Base-by-base conservation (phyloP, 2,797 vertebrate genomes). In the Betta splendens region DNA sequence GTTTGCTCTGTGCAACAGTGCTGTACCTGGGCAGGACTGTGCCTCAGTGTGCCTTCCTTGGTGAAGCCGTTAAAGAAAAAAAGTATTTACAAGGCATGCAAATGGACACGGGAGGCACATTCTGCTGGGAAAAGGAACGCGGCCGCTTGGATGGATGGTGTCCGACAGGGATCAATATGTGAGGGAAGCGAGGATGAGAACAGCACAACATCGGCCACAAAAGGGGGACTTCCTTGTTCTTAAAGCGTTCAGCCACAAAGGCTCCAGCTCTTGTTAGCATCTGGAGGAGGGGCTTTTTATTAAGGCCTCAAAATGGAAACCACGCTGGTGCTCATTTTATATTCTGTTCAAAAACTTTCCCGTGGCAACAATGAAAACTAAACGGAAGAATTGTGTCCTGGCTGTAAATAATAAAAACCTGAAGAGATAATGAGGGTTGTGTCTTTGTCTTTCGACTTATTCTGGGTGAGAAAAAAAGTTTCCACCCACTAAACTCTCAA, bases 41-140 rank as follows among this genome's bases (percentile, higher is more conserved):
- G 51, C 53, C 63, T 54, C 21, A 80, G 61, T 5, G 70, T 55
- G 43, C 68, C 67, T 0, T 84, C 79, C 80, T 81, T 43, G 6
- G 39, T 56, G 50, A 62, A 75, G 81, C 73, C 64, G 75, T 37
- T 67, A 68, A 77, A 68, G 29, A 84, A 69, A 81, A 74, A 11
- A 69, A 28, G 46, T n/a, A 50, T 76, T 80, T 69, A 68, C 29
- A 71, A 75, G 45, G 22, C 42, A 74, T 68, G 62, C 40, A 80
- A 64, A 82, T 40, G 0, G 69, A 44, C 17, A 53, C 49, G 31
- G 39, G 31, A 52, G 29, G 37, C 11, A 52, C 32, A 2, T 17
- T 53, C 13, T 28, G 35, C 23, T 12, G 23, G 35, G 44, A 9
- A 18, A 47, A 52, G 16, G 13, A 28, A 42, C 7, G 28, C 5